phyloP scores from a whole-genome alignment of 2,888 invertebrate genomes.

The Yponomeuta sedellus region DNA sequence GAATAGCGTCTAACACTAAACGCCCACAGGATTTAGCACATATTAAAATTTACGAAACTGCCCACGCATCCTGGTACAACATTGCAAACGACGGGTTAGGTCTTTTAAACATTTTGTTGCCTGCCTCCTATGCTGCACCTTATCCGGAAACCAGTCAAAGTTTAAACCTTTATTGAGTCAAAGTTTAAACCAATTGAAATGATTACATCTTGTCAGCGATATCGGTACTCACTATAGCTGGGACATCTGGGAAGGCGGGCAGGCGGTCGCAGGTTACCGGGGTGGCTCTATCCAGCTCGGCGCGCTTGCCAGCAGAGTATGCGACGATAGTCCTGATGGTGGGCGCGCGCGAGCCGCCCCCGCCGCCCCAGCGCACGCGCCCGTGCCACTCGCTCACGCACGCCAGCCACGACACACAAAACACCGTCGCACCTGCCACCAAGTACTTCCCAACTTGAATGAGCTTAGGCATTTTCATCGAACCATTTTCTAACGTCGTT shows the following conservation, averaged over 20 bases:
- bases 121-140: no score
- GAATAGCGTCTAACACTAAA: background rate
- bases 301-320: conserved; percentile 75
- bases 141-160: no score
- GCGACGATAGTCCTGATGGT: conserved; percentile 78
- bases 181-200: no score
- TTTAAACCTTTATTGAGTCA: no score
- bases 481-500: conserved; percentile 4
- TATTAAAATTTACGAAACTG: background rate
- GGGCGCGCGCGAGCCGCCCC: conserved; percentile 24
- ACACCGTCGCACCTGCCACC: conserved; percentile 57
- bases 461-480: conserved; percentile 45
- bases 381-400: conserved; percentile 61
- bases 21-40: background rate
- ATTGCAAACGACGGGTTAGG: background rate
- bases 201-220: background rate
- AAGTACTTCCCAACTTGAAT: conserved; percentile 56
- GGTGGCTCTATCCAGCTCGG: conserved; percentile 65
- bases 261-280: conserved; percentile 60
- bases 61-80: background rate
- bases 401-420: conserved; percentile 65
- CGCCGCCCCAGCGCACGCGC: conserved; percentile 41
- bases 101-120: background rate
- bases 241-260: conserved; percentile 50
- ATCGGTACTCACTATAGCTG: conserved; percentile 46